Conservation (phyloP, 2,888 invertebrate genomes). For the Conus canariensis region DNA sequence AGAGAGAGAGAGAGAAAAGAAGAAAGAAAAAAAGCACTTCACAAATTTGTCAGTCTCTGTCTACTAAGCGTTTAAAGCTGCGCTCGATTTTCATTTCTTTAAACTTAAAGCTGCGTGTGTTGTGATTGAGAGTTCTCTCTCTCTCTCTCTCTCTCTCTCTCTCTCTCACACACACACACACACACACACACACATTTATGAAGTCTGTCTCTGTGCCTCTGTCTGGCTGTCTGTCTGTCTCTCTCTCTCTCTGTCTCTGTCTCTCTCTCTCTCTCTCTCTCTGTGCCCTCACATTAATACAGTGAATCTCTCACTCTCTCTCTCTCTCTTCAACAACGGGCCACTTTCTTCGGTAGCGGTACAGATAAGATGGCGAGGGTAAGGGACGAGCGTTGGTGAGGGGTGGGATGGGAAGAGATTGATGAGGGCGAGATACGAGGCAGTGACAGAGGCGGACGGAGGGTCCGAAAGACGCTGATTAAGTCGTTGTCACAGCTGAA, state of each 20-base stretch:
- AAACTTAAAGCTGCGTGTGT: no score
- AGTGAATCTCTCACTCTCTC: no score
- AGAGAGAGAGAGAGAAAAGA: neutral
- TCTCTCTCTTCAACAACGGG: no score
- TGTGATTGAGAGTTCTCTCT: neutral
- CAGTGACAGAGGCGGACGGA: neutral
- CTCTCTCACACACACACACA: neutral
- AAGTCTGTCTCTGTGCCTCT: neutral
- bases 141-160: neutral
- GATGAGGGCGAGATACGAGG: neutral
- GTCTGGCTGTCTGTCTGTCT: neutral
- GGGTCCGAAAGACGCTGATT: neutral
- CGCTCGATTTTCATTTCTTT: no score
- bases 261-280: neutral
- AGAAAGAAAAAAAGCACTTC: neutral
- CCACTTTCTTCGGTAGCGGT: no score
- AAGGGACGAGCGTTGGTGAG: no score
- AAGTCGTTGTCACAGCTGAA: no score
- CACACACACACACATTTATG: neutral
- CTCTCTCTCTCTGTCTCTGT: constrained; percentile 9
- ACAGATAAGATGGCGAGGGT: no score
- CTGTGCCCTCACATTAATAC: no score
- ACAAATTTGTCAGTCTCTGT: no score
- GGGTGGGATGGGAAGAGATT: neutral
- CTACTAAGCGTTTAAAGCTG: no score